A percentile compares a stretch with the other conserved stretches of the same genome.
These are phyloP conservation scores for Poeciliopsis infans DNA, from an alignment of 2,797 vertebrate genomes.

Conservation along the genomic window DNA sequence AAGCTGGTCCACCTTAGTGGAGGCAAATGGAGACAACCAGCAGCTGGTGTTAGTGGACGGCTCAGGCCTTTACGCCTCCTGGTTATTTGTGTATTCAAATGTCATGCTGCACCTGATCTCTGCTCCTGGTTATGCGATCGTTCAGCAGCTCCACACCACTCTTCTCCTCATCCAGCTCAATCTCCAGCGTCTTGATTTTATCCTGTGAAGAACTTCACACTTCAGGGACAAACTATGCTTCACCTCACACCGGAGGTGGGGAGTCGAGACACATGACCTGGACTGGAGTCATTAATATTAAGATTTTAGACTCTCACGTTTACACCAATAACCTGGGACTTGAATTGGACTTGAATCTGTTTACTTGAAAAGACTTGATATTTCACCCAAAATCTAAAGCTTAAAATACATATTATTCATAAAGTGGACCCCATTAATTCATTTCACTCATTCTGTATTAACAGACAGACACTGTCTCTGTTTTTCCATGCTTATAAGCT, in stretches of 20 bases:
- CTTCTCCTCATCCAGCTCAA: constrained; percentile 91
- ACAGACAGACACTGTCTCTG: not conserved
- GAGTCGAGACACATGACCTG: too few species aligned
- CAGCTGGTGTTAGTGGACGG: not conserved
- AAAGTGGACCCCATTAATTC: not conserved
- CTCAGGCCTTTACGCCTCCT: not conserved
- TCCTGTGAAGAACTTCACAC: constrained; percentile 79
- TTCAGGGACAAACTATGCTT: not conserved
- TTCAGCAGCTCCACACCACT: constrained; percentile 88
- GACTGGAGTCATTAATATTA: too few species aligned
- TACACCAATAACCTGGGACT: too few species aligned
- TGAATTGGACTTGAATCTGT: too few species aligned
- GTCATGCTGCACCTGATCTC: constrained; percentile 87
- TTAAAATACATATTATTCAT: not conserved
- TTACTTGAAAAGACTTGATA: not conserved
- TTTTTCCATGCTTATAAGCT: not conserved
- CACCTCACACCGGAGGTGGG: not conserved
- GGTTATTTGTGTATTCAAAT: constrained; percentile 50
- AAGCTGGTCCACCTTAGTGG: constrained; percentile 88
- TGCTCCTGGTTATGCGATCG: constrained; percentile 85
- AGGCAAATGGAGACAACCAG: not conserved
- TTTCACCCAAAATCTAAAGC: not conserved
- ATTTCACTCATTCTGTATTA: not conserved
- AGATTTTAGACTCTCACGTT: too few species aligned
- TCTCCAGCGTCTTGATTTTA: constrained; percentile 87